Evolutionary conservation across 1,140 invertebrate species (phyloP).

Genomic region (Drosophila rhopaloa): DNA sequence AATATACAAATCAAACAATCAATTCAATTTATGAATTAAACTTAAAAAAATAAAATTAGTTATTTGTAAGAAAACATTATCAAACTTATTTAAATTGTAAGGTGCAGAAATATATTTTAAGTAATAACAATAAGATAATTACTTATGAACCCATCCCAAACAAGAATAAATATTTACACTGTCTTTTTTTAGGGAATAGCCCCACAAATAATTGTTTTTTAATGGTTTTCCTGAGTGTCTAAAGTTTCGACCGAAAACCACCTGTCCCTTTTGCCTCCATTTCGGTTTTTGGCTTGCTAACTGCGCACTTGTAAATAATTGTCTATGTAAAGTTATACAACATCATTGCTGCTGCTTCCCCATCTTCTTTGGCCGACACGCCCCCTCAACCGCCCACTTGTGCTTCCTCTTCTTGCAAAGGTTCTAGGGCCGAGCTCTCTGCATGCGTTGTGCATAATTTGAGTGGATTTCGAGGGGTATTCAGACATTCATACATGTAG

Average conservation of each 20-base stretch:
- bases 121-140: no score
- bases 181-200: no score
- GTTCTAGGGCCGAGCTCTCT: slow-evolving; percentile 19
- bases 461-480: slow-evolving; percentile 43
- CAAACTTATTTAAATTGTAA: no score
- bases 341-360: slow-evolving; percentile 19
- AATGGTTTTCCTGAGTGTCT: slow-evolving; percentile 2
- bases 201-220: background rate
- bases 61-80: no score
- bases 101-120: no score
- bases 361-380: slow-evolving; percentile 4
- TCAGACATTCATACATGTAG: slow-evolving; percentile 49
- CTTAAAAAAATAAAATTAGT: no score
- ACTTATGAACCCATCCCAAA: no score
- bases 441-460: slow-evolving; percentile 66
- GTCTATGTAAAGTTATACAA: slow-evolving; percentile 78
- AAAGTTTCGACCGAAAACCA: slow-evolving; percentile 6
- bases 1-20: no score
- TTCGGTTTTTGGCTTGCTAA: slow-evolving; percentile 26
- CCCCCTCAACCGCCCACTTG: background rate
- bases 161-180: background rate
- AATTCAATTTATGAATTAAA: no score
- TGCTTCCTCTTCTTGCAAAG: background rate
- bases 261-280: slow-evolving; percentile 6
- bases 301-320: slow-evolving; percentile 79